Evolutionary conservation across 1,140 invertebrate genomes (phyloP).

Genomic region (Ctenoplectra terminalis): DNA sequence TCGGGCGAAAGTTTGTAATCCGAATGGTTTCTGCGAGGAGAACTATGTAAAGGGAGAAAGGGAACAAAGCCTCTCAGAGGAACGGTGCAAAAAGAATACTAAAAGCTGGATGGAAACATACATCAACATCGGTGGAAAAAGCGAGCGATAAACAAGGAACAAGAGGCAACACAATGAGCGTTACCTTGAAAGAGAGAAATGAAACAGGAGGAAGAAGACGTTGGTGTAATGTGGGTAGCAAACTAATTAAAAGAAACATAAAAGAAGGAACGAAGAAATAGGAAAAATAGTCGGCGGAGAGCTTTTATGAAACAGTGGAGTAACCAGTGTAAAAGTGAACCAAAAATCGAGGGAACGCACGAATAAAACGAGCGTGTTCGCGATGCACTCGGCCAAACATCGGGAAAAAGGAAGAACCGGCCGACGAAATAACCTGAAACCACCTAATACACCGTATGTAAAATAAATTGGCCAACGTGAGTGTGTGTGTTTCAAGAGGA

Average conservation of each 20-base stretch:
- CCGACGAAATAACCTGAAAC: background rate
- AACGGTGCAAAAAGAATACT: background rate
- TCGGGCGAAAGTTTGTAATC: background rate
- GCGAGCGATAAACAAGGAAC: background rate
- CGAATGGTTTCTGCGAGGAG: background rate
- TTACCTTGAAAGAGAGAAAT: background rate
- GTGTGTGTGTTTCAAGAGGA: background rate
- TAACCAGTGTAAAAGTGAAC: slow-evolving; percentile 7
- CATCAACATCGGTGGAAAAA: slow-evolving; percentile 1
- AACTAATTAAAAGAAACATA: slow-evolving; percentile 29
- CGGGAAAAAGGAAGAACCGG: background rate
- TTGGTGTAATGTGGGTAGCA: background rate
- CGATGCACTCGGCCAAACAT: background rate
- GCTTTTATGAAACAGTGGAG: background rate
- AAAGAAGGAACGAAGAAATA: background rate
- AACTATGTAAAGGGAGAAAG: background rate
- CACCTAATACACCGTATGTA: background rate
- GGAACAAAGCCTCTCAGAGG: background rate
- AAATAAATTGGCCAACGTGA: background rate
- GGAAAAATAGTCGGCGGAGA: background rate
- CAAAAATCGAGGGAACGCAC: slow-evolving; percentile 10
- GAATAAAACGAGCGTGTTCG: slow-evolving; percentile 1
- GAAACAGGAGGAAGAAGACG: background rate
- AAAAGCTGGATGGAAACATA: background rate
- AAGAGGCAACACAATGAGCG: background rate